These are phyloP conservation scores for Clarias platycephalus DNA, from an alignment of 2,797 vertebrate genomes.

Conservation along the genomic window DNA sequence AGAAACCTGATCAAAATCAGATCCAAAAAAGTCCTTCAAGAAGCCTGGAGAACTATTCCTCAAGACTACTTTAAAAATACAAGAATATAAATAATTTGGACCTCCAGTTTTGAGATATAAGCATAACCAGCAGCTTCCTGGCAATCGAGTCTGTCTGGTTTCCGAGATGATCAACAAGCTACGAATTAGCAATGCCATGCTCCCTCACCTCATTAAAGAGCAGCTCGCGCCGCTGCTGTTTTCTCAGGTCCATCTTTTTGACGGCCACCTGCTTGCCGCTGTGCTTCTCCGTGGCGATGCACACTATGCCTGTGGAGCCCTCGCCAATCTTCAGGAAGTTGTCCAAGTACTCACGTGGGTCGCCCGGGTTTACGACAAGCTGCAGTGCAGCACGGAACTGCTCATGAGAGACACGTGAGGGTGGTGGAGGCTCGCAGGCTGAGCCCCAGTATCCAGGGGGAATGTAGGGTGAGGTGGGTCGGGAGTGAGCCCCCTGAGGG, in stretches of 20 bases:
- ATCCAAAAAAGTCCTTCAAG: no score
- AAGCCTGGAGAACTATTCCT: no score
- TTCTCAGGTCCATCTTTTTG: constrained; percentile 99
- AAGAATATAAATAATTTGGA: no score
- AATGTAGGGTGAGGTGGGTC: constrained; percentile 90
- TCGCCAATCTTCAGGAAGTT: constrained; percentile 98
- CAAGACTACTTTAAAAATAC: no score
- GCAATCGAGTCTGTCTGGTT: no score
- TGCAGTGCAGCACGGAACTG: constrained; percentile 96
- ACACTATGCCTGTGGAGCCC: constrained; percentile 96
- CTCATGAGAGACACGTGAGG: constrained; percentile 94
- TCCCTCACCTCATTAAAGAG: constrained; percentile 93
- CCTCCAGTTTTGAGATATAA: no score
- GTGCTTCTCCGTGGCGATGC: constrained; percentile 96
- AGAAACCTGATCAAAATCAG: no score
- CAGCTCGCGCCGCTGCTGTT: constrained; percentile 93
- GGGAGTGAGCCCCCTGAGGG: constrained; percentile 84
- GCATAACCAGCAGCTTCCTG: no score
- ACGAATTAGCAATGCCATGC: no score
- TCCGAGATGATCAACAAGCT: no score
- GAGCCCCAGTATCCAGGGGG: constrained; percentile 92
- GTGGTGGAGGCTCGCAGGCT: constrained; percentile 90
- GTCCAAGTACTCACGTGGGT: constrained; percentile 94
- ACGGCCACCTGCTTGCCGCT: constrained; percentile 97
- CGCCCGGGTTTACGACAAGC: constrained; percentile 93